Conservation (phyloP, 2,113 vertebrate species). For the Saccopteryx bilineata region DNA sequence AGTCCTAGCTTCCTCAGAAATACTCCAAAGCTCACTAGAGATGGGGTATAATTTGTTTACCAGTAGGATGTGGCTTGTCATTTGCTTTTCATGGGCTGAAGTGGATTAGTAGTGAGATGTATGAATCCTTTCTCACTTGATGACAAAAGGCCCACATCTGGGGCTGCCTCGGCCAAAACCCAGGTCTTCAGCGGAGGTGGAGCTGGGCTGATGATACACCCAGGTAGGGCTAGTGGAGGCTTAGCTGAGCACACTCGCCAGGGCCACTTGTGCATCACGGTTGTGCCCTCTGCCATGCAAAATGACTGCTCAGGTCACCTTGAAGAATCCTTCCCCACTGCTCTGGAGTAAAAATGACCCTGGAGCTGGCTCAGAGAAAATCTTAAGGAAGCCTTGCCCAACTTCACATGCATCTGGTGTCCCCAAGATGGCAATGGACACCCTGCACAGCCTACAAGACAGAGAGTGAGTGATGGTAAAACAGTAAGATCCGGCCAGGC, state of each 20-base stretch:
- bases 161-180: not conserved
- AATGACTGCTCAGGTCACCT: not conserved
- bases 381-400: not conserved
- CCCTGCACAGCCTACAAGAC: not conserved
- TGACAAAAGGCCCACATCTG: not conserved
- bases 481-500: not conserved
- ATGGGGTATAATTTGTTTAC: not conserved
- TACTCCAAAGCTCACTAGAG: not conserved
- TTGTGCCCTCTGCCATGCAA: not conserved
- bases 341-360: not conserved
- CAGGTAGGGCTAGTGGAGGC: not conserved
- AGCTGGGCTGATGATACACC: not conserved
- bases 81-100: not conserved
- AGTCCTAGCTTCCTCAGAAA: constrained; percentile 29
- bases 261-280: not conserved
- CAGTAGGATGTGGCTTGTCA: not conserved
- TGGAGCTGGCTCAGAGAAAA: not conserved
- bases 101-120: too few species aligned
- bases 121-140: not conserved
- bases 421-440: not conserved
- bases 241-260: not conserved
- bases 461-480: not conserved
- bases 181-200: not conserved
- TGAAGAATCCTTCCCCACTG: not conserved
- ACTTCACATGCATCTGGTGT: not conserved